phyloP scores from a whole-genome alignment of 2,113 vertebrate species.

The Chrysemys picta region DNA sequence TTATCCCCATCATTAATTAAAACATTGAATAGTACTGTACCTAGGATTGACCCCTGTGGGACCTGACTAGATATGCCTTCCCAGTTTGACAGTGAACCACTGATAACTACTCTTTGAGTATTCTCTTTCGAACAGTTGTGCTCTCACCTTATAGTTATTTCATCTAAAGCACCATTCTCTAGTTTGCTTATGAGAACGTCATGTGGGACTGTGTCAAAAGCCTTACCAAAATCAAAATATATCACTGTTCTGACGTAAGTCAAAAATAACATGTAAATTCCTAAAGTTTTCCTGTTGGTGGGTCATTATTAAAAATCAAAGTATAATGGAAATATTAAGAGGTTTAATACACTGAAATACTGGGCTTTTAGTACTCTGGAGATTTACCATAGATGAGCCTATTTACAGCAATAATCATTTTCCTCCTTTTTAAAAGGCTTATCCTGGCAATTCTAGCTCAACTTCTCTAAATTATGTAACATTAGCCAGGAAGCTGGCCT shows the following conservation, averaged over 20 bases:
- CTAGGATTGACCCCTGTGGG: neutral
- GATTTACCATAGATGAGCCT: neutral
- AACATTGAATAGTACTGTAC: neutral
- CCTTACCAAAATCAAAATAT: neutral
- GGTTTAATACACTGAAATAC: neutral
- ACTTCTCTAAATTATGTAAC: neutral
- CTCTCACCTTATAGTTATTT: neutral
- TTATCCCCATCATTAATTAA: too few relatives aligned
- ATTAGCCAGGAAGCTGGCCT: neutral
- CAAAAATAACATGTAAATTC: neutral
- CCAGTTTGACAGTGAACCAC: neutral
- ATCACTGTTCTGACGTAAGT: neutral
- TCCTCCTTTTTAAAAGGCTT: neutral
- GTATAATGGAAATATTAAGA: neutral
- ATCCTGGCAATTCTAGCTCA: neutral
- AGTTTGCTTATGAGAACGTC: neutral
- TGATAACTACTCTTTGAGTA: neutral
- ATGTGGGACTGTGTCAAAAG: neutral
- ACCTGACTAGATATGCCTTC: neutral
- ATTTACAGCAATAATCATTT: neutral
- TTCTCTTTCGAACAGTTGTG: neutral
- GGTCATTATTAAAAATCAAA: neutral
- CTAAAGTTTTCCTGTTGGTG: neutral
- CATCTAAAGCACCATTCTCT: neutral
- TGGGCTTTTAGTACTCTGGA: neutral